These are phyloP conservation scores for Meriones psammophilus DNA, from an alignment of 2,797 vertebrate species.

Conservation along the genomic window DNA sequence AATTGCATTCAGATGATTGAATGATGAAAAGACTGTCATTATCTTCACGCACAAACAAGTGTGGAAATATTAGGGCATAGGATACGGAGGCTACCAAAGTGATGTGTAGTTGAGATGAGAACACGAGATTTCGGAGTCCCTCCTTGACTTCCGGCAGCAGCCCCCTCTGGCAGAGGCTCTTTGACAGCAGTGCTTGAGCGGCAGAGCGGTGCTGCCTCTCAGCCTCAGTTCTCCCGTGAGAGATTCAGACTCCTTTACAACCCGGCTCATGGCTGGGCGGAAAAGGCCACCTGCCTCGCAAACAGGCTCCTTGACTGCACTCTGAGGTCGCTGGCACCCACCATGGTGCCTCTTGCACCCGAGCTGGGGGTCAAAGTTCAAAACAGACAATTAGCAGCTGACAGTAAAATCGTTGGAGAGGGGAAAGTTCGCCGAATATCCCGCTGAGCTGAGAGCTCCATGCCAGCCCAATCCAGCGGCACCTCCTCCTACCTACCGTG, in stretches of 20 bases:
- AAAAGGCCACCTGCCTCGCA: background rate
- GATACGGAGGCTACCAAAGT: background rate
- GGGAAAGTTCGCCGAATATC: background rate
- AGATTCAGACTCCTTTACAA: background rate
- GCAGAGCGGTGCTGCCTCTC: background rate
- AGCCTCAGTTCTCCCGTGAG: background rate
- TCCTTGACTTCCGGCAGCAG: background rate
- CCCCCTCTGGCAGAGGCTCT: no score
- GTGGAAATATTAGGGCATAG: background rate
- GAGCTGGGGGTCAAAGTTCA: background rate
- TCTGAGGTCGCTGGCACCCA: background rate
- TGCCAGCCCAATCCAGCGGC: background rate
- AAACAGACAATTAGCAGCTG: background rate
- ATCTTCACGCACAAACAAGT: constrained; percentile 72
- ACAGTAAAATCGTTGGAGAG: background rate
- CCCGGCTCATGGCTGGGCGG: background rate
- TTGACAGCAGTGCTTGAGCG: background rate
- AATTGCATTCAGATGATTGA: constrained; percentile 51
- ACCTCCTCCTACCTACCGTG: background rate
- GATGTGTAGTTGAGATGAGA: background rate
- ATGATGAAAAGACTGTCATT: constrained; percentile 44
- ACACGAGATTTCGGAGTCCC: background rate
- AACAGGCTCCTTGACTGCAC: background rate
- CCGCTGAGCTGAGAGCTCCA: background rate
- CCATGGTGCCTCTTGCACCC: background rate